Percentiles rank a stretch among this genome's conserved stretches.
Conservation (phyloP, 2,113 vertebrate species). For the Mirza zaza region DNA sequence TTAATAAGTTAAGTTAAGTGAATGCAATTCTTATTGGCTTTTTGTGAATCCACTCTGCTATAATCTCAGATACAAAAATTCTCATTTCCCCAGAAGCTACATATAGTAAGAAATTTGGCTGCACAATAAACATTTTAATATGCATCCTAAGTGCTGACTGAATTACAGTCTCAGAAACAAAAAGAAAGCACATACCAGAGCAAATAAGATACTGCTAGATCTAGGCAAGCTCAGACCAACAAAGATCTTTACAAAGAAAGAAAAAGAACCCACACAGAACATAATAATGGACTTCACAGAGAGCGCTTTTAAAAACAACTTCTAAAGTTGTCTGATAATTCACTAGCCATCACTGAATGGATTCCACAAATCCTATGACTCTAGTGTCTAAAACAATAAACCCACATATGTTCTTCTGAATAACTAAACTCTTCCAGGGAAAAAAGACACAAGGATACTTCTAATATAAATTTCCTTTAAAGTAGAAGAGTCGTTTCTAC, state of each 20-base stretch:
- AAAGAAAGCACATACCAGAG: not conserved
- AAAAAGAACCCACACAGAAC: not conserved
- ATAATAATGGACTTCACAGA: not conserved
- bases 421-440: not conserved
- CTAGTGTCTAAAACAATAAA: not conserved
- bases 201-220: not conserved
- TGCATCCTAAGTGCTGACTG: not conserved
- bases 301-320: not conserved
- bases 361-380: not conserved
- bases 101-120: not conserved
- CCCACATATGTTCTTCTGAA: not conserved
- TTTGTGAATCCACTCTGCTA: not conserved
- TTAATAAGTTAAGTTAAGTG: not conserved
- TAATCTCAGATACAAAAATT: not conserved
- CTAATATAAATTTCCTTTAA: not conserved
- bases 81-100: conserved; percentile 8
- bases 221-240: not conserved
- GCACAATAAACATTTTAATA: not conserved
- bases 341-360: not conserved
- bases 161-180: not conserved
- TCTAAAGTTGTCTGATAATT: not conserved
- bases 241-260: not conserved
- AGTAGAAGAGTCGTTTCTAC: not conserved
- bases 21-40: not conserved
- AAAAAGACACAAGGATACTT: not conserved